phyloP scores from a whole-genome alignment of 2,797 vertebrate species.

The Sebastes oblongus region DNA sequence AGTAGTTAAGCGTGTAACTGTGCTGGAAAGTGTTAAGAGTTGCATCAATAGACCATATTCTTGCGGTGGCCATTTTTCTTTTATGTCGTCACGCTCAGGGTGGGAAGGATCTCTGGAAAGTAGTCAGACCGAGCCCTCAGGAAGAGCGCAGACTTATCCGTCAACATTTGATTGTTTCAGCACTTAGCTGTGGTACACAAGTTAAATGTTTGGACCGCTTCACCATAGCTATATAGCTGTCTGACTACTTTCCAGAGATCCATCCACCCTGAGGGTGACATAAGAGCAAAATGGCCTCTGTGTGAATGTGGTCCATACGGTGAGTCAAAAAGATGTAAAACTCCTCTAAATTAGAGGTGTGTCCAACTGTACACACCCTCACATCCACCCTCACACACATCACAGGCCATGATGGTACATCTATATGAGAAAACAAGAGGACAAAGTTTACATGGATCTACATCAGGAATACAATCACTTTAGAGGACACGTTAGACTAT shows the following conservation, averaged over 20 bases:
- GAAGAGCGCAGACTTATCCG: no score
- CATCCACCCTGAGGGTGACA: no score
- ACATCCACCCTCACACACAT: background rate
- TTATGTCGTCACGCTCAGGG: no score
- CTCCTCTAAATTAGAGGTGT: conserved; percentile 5
- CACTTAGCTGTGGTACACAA: no score
- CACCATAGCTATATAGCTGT: no score
- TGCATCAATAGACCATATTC: background rate
- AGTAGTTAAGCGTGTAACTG: conserved; percentile 26
- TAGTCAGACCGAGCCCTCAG: no score
- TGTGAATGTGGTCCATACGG: background rate
- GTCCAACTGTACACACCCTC: background rate
- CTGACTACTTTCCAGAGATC: no score
- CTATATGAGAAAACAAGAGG: conserved; percentile 27
- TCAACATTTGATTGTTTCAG: no score
- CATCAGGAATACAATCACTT: conserved; percentile 47
- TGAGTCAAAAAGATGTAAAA: conserved; percentile 25
- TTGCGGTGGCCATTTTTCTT: no score
- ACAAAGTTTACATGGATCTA: conserved; percentile 21
- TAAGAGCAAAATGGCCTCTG: no score
- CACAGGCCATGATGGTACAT: conserved; percentile 26
- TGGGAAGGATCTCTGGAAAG: no score
- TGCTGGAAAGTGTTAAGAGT: conserved; percentile 38
- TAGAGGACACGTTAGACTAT: conserved; percentile 17
- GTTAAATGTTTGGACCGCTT: no score